These are phyloP conservation scores for Mionectes olivaceus DNA, from an alignment of 2,797 vertebrate species.

Conservation along the genomic window DNA sequence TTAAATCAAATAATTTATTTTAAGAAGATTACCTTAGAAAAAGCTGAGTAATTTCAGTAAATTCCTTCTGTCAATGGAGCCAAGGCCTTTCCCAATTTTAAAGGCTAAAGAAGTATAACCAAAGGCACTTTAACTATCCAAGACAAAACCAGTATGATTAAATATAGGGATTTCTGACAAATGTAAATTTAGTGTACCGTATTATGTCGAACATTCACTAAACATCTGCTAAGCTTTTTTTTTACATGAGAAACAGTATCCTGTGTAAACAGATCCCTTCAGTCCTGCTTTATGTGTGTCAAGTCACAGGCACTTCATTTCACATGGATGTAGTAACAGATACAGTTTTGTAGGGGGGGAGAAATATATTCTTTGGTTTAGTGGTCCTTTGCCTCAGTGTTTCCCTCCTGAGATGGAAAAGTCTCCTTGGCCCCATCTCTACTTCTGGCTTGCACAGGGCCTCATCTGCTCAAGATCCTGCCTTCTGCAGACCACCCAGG, in stretches of 20 bases:
- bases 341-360: not conserved
- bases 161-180: not conserved
- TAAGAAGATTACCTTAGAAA: not conserved
- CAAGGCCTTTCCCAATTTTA: not conserved
- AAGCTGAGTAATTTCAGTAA: not conserved
- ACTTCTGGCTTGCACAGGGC: not conserved
- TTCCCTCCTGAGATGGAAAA: not conserved
- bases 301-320: conserved; percentile 32
- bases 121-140: not conserved
- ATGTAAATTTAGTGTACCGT: not conserved
- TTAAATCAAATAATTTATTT: not conserved
- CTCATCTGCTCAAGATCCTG: not conserved
- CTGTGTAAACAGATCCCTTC: conserved; percentile 23
- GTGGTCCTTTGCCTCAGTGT: not conserved
- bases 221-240: not conserved
- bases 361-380: not conserved
- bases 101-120: not conserved
- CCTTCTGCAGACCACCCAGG: conserved; percentile 3
- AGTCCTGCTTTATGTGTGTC: not conserved
- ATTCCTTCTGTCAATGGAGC: not conserved
- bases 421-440: not conserved
- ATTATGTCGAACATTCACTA: not conserved
- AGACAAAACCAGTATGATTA: not conserved
- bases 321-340: not conserved
- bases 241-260: conserved; percentile 17